Percentiles rank a stretch among this genome's conserved stretches.
phyloP scores from a whole-genome alignment of 2,113 vertebrate species.

The Pituophis catenifer region DNA sequence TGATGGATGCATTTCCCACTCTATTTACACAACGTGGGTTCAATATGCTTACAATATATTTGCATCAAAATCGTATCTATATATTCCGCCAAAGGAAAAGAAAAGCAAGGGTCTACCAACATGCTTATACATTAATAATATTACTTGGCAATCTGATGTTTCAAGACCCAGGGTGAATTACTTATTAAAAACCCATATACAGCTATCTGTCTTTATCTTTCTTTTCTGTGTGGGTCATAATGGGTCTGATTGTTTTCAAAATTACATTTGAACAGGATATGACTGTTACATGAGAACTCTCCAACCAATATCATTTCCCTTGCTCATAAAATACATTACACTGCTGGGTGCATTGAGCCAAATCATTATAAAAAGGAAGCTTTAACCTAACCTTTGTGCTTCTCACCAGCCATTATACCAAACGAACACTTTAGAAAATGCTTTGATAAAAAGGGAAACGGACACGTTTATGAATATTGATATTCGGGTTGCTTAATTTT shows the following conservation, averaged over 20 bases:
- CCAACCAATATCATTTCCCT: slow-evolving; percentile 91
- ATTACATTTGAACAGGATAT: slow-evolving; percentile 97
- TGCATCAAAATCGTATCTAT: slow-evolving; percentile 76
- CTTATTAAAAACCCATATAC: slow-evolving; percentile 91
- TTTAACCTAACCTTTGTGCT: slow-evolving; percentile 76
- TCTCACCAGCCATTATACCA: slow-evolving; percentile 65
- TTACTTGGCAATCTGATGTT: slow-evolving; percentile 86
- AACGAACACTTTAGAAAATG: slow-evolving; percentile 69
- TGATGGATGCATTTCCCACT: slow-evolving; percentile 73
- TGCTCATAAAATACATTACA: slow-evolving; percentile 88
- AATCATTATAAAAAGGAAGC: slow-evolving; percentile 74
- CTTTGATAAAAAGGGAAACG: slow-evolving; percentile 66
- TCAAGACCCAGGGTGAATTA: slow-evolving; percentile 85
- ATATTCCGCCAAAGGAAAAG: slow-evolving; percentile 71
- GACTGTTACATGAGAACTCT: slow-evolving; percentile 92
- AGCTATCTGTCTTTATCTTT: slow-evolving; percentile 90
- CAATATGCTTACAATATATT: slow-evolving; percentile 75
- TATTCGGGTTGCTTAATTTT: slow-evolving; percentile 67
- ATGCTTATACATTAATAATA: slow-evolving; percentile 89
- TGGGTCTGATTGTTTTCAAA: slow-evolving; percentile 94
- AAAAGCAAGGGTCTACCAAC: slow-evolving; percentile 74
- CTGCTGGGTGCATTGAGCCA: slow-evolving; percentile 77
- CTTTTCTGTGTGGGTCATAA: slow-evolving; percentile 86
- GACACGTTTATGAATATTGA: slow-evolving; percentile 76
- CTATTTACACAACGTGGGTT: slow-evolving; percentile 74